phyloP scores from a whole-genome alignment of 2,113 vertebrate species.

The Toxotes jaculatrix region DNA sequence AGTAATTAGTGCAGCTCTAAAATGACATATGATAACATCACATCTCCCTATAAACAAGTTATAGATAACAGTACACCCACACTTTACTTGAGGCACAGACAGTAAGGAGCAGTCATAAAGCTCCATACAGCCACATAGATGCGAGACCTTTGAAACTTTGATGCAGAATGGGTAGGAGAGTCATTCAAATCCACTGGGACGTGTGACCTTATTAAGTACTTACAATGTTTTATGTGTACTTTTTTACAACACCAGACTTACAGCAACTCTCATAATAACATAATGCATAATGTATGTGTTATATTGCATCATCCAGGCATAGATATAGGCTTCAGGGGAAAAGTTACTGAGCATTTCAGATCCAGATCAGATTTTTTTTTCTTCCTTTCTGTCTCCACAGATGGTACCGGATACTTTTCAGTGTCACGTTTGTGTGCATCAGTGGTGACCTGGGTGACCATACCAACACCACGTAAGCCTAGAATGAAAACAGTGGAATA shows the following conservation, averaged over 20 bases:
- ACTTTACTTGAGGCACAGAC: not conserved
- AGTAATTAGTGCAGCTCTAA: not conserved
- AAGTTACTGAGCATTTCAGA: constrained; percentile 10
- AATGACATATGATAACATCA: not conserved
- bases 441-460: not conserved
- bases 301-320: constrained; percentile 19
- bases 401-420: not conserved
- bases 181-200: not conserved
- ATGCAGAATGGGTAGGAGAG: not conserved
- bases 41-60: not conserved
- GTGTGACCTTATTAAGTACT: constrained; percentile 30
- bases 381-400: constrained; percentile 2
- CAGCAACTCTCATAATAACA: constrained; percentile 10
- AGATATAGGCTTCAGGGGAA: constrained; percentile 14
- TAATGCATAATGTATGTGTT: constrained; percentile 31
- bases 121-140: not conserved
- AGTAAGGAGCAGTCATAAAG: not conserved
- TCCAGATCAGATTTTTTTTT: not conserved
- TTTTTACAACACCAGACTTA: constrained; percentile 1
- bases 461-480: not conserved
- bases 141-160: not conserved
- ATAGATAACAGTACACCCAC: not conserved
- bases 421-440: not conserved
- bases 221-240: constrained; percentile 12
- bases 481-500: constrained; percentile 28